These are phyloP conservation scores for Biston stratarius DNA, from an alignment of 2,888 invertebrate genomes.

Conservation along the genomic window DNA sequence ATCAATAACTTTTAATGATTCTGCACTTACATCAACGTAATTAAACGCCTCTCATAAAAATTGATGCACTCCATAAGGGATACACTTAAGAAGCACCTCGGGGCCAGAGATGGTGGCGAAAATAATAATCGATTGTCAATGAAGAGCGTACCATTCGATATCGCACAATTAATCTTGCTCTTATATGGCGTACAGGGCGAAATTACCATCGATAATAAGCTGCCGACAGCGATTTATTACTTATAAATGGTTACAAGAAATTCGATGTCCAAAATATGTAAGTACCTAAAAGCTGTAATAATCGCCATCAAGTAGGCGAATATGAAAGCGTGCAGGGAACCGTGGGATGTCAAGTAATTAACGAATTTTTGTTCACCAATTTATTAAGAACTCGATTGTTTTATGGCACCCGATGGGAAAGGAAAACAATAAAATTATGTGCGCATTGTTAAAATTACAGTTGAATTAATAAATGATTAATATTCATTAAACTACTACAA, in stretches of 20 bases:
- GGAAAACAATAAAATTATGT: slow-evolving; percentile 12
- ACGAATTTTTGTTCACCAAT: slow-evolving; percentile 16
- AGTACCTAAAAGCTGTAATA: slow-evolving; percentile 32
- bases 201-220: slow-evolving; percentile 68
- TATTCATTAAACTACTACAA: slow-evolving; percentile 23
- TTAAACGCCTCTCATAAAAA: slow-evolving; percentile 51
- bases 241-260: slow-evolving; percentile 49
- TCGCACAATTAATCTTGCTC: slow-evolving; percentile 73
- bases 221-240: slow-evolving; percentile 64
- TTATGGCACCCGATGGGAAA: slow-evolving; percentile 6
- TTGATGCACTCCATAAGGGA: slow-evolving; percentile 51
- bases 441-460: slow-evolving; percentile 2
- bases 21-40: slow-evolving; percentile 35
- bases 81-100: slow-evolving; percentile 53
- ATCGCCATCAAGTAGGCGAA: slow-evolving; percentile 23
- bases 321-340: slow-evolving; percentile 14
- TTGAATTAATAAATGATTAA: slow-evolving; percentile 8
- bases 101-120: slow-evolving; percentile 51
- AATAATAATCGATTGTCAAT: slow-evolving; percentile 64
- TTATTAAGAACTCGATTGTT: slow-evolving; percentile 16
- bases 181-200: slow-evolving; percentile 64
- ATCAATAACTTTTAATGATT: slow-evolving; percentile 37
- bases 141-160: slow-evolving; percentile 61
- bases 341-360: slow-evolving; percentile 23
- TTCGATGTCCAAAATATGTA: slow-evolving; percentile 46